phyloP scores from a whole-genome alignment of 2,113 vertebrate species.

The Collichthys lucidus region DNA sequence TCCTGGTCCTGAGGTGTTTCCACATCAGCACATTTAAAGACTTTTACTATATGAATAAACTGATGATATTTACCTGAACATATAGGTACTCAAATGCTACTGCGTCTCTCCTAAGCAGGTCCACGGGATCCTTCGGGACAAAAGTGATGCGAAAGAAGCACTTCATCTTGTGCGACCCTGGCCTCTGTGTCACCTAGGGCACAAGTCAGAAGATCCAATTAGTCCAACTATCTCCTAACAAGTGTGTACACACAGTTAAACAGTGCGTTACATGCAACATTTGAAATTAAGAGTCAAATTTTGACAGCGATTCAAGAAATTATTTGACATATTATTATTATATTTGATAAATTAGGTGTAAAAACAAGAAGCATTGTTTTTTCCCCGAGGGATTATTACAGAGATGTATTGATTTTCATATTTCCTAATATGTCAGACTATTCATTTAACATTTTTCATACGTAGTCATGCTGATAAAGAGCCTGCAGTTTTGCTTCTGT shows the following conservation, averaged over 20 bases:
- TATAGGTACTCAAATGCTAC: slow-evolving; percentile 98
- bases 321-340: background rate
- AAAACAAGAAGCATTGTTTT: slow-evolving; percentile 2
- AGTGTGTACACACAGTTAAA: background rate
- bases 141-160: slow-evolving; percentile 98
- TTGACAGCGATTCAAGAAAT: background rate
- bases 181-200: slow-evolving; percentile 96
- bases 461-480: background rate
- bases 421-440: slow-evolving; percentile 9
- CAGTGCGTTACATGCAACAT: background rate
- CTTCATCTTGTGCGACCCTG: slow-evolving; percentile 97
- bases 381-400: background rate
- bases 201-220: slow-evolving; percentile 44
- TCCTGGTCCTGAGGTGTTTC: background rate
- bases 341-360: background rate
- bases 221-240: background rate
- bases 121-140: slow-evolving; percentile 97
- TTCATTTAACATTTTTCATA: background rate
- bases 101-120: slow-evolving; percentile 94
- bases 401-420: background rate
- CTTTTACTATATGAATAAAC: background rate
- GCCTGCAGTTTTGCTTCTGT: background rate
- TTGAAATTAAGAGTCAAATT: background rate
- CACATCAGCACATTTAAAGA: slow-evolving; percentile 2
- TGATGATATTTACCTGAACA: slow-evolving; percentile 89